These are phyloP conservation scores for Porites evermanni DNA, from an alignment of 92 coral and sea anemone species.

Conservation along the genomic window DNA sequence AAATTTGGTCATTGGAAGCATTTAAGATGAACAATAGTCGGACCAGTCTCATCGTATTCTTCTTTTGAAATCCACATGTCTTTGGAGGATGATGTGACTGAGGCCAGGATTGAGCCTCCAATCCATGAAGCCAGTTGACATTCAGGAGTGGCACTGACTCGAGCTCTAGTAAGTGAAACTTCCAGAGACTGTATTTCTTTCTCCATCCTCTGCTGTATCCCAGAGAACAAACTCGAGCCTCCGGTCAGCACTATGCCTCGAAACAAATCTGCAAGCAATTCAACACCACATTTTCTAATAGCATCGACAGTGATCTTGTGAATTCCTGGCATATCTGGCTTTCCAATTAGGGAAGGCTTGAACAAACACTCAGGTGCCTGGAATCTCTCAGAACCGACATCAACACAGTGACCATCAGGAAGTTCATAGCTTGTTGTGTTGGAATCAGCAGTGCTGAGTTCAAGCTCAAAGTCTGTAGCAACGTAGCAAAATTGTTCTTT, in stretches of 20 bases:
- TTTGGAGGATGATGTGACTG: slow-evolving; percentile 46
- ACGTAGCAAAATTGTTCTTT: slow-evolving; percentile 58
- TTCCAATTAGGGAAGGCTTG: slow-evolving; percentile 85
- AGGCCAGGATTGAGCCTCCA: slow-evolving; percentile 51
- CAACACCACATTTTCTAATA: slow-evolving; percentile 22
- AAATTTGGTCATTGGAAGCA: not conserved
- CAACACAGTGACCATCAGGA: slow-evolving; percentile 87
- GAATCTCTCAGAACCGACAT: slow-evolving; percentile 92
- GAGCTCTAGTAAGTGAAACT: not conserved
- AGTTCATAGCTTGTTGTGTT: slow-evolving; percentile 79
- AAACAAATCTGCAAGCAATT: slow-evolving; percentile 1
- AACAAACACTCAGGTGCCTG: slow-evolving; percentile 85
- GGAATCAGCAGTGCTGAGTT: slow-evolving; percentile 87
- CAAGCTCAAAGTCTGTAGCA: slow-evolving; percentile 85
- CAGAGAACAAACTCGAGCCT: slow-evolving; percentile 75
- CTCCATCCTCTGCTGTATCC: slow-evolving; percentile 21
- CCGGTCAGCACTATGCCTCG: slow-evolving; percentile 79
- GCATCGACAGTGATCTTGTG: slow-evolving; percentile 85
- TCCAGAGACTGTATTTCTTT: slow-evolving; percentile 35
- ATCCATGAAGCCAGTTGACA: slow-evolving; percentile 43
- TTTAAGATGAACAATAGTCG: slow-evolving; percentile 46
- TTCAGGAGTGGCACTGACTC: slow-evolving; percentile 43
- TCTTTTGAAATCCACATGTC: slow-evolving; percentile 48
- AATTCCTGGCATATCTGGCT: slow-evolving; percentile 80
- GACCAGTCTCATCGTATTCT: slow-evolving; percentile 46